Conservation (phyloP, 64 coral and sea anemone genomes). For the Hydrozoanthus tunicans region DNA sequence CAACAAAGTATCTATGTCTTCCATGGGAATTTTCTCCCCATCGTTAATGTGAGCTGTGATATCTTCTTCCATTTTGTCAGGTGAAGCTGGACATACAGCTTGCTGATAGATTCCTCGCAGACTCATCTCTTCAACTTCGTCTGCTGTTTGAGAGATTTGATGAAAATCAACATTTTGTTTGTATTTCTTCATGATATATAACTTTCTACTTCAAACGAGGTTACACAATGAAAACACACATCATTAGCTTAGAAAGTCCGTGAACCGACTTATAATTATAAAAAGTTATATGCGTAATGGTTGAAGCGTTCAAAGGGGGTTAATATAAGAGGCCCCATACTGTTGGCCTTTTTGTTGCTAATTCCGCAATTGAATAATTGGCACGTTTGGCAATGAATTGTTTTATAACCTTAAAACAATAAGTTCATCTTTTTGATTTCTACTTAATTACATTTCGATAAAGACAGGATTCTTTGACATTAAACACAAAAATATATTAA, state of each 20-base stretch:
- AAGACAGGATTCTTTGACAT: too few species aligned
- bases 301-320: too few species aligned
- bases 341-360: too few species aligned
- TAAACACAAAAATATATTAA: too few species aligned
- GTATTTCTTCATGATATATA: background rate
- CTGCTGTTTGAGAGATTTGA: background rate
- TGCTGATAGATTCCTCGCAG: background rate
- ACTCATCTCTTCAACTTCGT: slow-evolving; percentile 19
- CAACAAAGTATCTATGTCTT: background rate
- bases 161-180: background rate
- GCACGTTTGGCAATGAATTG: too few species aligned
- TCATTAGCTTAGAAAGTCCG: background rate
- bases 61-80: background rate
- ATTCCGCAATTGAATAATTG: too few species aligned
- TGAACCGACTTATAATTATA: too few species aligned
- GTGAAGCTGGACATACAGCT: background rate
- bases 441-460: too few species aligned
- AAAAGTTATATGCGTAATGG: too few species aligned
- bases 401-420: too few species aligned
- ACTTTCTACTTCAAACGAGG: background rate
- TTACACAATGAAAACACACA: background rate
- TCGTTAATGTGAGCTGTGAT: background rate
- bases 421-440: too few species aligned
- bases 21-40: background rate
- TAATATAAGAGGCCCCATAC: too few species aligned